Percentiles rank a stretch among this genome's conserved stretches.
phyloP scores from a whole-genome alignment of 2,888 invertebrate species.

The Drosophila mimica region DNA sequence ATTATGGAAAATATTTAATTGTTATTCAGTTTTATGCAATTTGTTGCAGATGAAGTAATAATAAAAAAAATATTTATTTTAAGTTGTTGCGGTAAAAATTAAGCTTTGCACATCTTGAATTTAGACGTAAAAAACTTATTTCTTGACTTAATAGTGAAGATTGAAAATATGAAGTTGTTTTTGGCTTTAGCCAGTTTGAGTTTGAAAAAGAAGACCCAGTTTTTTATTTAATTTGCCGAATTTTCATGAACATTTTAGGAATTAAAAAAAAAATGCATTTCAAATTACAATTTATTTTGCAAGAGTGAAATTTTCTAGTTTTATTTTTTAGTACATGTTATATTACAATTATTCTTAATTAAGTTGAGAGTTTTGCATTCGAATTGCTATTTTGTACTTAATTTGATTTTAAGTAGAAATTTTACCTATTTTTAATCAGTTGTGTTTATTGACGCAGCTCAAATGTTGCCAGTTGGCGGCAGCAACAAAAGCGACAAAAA shows the following conservation, averaged over 20 bases:
- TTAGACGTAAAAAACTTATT: accelerated
- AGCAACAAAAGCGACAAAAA: conserved; percentile 18
- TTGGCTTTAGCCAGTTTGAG: background rate
- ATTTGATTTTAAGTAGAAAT: background rate
- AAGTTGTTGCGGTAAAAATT: background rate
- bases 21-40: background rate
- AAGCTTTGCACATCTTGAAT: background rate
- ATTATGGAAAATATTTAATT: background rate
- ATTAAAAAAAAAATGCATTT: accelerated
- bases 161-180: background rate
- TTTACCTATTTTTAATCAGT: conserved; percentile 6
- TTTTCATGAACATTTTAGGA: background rate
- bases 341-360: background rate
- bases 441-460: conserved; percentile 5
- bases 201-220: background rate
- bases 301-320: background rate
- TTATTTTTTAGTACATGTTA: background rate
- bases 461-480: conserved; percentile 28
- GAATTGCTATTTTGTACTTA: background rate
- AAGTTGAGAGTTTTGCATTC: background rate
- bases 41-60: background rate
- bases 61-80: background rate
- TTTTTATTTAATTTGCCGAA: too few species aligned
- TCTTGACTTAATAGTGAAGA: background rate
- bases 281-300: background rate